Percentiles rank a stretch among this genome's conserved stretches.
These are phyloP conservation scores for Odontomyia ornata DNA, from an alignment of 2,888 invertebrate species.

Conservation along the genomic window DNA sequence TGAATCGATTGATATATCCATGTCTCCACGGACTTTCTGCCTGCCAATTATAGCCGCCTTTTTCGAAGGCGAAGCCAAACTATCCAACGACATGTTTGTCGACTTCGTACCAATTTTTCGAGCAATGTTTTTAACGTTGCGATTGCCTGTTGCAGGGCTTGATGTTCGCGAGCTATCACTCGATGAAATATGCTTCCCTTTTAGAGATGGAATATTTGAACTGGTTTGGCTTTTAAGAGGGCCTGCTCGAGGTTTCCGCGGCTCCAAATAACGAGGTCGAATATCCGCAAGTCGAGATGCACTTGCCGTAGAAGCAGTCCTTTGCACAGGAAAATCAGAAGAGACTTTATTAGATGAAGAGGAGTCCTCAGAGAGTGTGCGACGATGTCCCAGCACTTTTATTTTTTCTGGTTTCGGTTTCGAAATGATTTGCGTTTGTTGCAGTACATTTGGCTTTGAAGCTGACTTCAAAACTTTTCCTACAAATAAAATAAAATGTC, in stretches of 20 bases:
- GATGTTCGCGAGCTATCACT: conserved; percentile 63
- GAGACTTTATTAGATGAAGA: conserved; percentile 40
- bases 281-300: conserved; percentile 56
- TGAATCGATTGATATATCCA: conserved; percentile 60
- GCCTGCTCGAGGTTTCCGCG: conserved; percentile 60
- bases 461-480: conserved; percentile 60
- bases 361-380: conserved; percentile 63
- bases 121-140: conserved; percentile 52
- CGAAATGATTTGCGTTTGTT: conserved; percentile 55
- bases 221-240: conserved; percentile 58
- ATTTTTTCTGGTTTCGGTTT: conserved; percentile 52
- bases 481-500: conserved; percentile 47
- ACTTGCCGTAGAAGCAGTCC: conserved; percentile 3
- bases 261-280: conserved; percentile 73
- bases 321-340: conserved; percentile 12
- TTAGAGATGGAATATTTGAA: conserved; percentile 58
- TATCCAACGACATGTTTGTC: conserved; percentile 62
- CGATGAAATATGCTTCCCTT: conserved; percentile 60
- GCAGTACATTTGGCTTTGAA: conserved; percentile 30
- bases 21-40: conserved; percentile 55
- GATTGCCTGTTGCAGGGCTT: conserved; percentile 59
- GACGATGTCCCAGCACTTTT: conserved; percentile 56
- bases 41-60: conserved; percentile 51
- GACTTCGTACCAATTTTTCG: conserved; percentile 59
- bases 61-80: conserved; percentile 59